Evolutionary conservation across 2,888 invertebrate species (phyloP).

Genomic region (Phragmatobia fuliginosa): DNA sequence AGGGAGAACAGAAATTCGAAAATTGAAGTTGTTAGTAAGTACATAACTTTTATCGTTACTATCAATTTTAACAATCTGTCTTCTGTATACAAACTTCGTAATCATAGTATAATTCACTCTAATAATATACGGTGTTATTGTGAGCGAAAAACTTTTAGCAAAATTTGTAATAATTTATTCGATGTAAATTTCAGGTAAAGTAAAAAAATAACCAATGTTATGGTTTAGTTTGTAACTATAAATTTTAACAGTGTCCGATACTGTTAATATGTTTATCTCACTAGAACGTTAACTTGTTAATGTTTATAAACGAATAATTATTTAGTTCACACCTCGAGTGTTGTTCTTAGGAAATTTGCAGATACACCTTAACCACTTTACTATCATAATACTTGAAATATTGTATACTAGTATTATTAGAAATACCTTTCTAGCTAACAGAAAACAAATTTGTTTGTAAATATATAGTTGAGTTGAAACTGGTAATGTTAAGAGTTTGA

Average conservation of each 20-base stretch:
- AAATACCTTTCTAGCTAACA: neutral
- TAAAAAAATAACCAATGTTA: slow-evolving; percentile 1
- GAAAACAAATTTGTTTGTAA: neutral
- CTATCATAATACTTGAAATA: neutral
- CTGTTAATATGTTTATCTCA: slow-evolving; percentile 11
- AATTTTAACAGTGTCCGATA: slow-evolving; percentile 4
- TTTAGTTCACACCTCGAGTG: neutral
- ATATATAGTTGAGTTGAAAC: too few relatives aligned
- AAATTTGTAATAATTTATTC: neutral
- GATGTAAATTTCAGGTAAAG: neutral
- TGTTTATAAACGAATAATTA: slow-evolving; percentile 9
- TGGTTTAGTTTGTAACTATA: slow-evolving; percentile 9
- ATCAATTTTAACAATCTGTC: neutral
- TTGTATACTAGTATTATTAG: too few relatives aligned
- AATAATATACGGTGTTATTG: neutral
- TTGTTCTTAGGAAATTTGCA: neutral
- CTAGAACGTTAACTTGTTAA: slow-evolving; percentile 1
- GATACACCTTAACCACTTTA: neutral
- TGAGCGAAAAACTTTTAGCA: neutral
- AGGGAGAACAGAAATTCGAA: too few relatives aligned
- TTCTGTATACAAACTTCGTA: neutral
- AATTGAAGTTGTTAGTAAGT: neutral
- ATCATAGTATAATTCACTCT: neutral
- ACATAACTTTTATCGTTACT: neutral
- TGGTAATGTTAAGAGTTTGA: too few relatives aligned